Evolutionary conservation across 2,113 vertebrate species (phyloP).

Genomic region (Aptenodytes patagonicus): DNA sequence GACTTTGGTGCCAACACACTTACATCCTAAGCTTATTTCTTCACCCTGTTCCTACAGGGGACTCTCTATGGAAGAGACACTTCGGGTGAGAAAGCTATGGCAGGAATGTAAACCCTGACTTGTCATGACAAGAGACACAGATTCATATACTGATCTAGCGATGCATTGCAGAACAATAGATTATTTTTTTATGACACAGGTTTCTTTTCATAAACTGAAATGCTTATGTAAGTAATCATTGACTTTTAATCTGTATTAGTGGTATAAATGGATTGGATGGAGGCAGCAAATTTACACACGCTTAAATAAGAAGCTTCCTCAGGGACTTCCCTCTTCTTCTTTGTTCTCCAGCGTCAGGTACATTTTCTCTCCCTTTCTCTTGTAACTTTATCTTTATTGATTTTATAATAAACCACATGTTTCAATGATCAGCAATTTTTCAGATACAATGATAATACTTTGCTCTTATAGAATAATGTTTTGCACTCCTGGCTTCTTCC

Average conservation of each 20-base stretch:
- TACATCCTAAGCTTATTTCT: not conserved
- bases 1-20: not conserved
- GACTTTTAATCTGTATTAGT: slow-evolving; percentile 62
- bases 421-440: slow-evolving; percentile 66
- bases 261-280: slow-evolving; percentile 34
- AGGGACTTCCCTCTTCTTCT: slow-evolving; percentile 42
- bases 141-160: not conserved
- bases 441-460: slow-evolving; percentile 54
- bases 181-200: not conserved
- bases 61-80: not conserved
- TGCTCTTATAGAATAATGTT: slow-evolving; percentile 56
- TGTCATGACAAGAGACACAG: not conserved
- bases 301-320: slow-evolving; percentile 47
- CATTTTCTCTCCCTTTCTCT: slow-evolving; percentile 54
- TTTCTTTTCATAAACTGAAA: slow-evolving; percentile 31
- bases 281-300: slow-evolving; percentile 41
- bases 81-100: not conserved
- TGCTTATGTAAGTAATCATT: slow-evolving; percentile 40
- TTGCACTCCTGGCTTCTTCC: slow-evolving; percentile 42
- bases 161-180: not conserved
- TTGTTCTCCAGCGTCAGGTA: slow-evolving; percentile 40
- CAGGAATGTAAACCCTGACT: not conserved
- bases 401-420: slow-evolving; percentile 66
- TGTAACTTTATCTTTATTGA: slow-evolving; percentile 69
- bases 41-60: not conserved